These are phyloP conservation scores for Chaetura pelagica DNA, from an alignment of 2,113 vertebrate genomes.

Conservation along the genomic window DNA sequence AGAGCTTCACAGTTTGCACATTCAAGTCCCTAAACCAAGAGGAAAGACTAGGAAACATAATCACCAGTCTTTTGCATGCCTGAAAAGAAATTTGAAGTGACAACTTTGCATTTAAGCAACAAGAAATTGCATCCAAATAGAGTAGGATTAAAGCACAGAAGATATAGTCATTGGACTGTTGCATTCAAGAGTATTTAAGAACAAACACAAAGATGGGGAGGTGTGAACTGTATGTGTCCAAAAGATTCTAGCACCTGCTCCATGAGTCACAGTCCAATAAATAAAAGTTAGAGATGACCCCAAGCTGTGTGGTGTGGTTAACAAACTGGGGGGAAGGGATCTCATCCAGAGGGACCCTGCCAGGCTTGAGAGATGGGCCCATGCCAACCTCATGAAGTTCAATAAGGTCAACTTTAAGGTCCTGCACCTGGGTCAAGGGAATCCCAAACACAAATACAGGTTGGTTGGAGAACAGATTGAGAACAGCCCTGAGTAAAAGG, in stretches of 20 bases:
- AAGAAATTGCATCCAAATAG: background rate
- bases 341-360: no score
- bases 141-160: background rate
- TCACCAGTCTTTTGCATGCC: background rate
- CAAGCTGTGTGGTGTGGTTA: no score
- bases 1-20: background rate
- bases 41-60: background rate
- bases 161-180: background rate
- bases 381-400: no score
- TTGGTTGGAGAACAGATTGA: no score
- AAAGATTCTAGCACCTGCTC: background rate
- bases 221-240: background rate
- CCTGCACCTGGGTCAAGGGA: no score
- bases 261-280: no score
- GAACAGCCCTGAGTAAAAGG: no score
- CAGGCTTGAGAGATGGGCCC: no score
- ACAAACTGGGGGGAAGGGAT: no score
- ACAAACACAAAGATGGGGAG: background rate
- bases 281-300: no score
- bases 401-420: no score
- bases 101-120: background rate
- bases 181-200: background rate
- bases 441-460: no score
- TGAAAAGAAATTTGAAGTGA: background rate
- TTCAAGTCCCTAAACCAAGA: background rate